Evolutionary conservation across 64 coral and sea anemone genomes (phyloP).

Genomic region (Actinia tenebrosa): DNA sequence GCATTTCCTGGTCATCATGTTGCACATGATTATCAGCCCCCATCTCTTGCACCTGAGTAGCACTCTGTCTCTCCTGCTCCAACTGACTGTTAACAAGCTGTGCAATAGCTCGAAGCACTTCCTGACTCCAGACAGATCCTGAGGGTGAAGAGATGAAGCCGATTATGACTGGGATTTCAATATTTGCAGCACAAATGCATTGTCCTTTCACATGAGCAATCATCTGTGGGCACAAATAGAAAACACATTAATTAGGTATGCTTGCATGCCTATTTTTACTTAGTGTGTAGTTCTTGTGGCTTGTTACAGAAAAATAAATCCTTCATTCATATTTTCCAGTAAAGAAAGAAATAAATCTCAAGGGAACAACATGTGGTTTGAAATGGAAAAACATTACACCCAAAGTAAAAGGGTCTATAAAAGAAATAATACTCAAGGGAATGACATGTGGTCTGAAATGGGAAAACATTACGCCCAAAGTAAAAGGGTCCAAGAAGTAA

Average conservation of each 20-base stretch:
- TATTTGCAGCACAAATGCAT: not conserved
- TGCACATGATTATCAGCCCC: not conserved
- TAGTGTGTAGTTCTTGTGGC: no score
- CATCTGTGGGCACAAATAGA: not conserved
- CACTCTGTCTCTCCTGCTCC: not conserved
- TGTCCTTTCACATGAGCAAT: not conserved
- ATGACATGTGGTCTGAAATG: no score
- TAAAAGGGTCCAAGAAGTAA: no score
- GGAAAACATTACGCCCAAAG: no score
- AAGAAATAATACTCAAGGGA: no score
- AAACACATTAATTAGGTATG: not conserved
- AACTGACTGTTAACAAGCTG: not conserved
- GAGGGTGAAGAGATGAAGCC: not conserved
- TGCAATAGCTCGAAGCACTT: constrained; percentile 7
- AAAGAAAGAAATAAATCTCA: no score
- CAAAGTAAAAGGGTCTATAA: no score
- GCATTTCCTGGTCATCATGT: not conserved
- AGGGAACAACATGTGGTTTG: no score
- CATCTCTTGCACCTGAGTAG: not conserved
- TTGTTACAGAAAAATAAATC: no score
- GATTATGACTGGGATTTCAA: constrained; percentile 12
- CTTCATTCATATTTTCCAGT: no score
- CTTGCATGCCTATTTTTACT: no score
- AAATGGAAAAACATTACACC: no score
- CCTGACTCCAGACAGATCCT: not conserved